Evolutionary conservation across 1,140 invertebrate genomes (phyloP), one percentile per base, ranked within the genome.

Genomic region (Reticulitermes speratus): DNA sequence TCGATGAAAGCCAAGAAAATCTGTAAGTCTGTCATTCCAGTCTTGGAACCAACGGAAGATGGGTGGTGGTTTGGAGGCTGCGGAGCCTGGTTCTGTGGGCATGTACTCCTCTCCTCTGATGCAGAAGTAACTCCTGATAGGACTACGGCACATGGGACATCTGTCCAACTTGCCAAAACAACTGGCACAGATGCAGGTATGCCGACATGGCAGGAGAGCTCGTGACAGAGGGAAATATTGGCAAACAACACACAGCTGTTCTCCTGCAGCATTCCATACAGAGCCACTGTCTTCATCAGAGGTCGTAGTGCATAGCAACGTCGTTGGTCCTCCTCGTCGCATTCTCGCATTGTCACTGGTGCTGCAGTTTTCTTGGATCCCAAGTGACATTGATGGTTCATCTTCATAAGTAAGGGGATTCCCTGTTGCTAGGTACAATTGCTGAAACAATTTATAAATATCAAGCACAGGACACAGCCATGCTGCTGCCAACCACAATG

Each of bases 111-210:
- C 95, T 84, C 93, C 93, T 45, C 95, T 90, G 87, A 96, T 96
- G 90, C 95, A 95, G 91, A 97, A 97, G 91, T 96, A 97, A 88
- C 94, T 95, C 87, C 94, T 95, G 87, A 97, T 96, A 11, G 94
- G 94, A 87, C 94, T 94, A 65, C 96, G 92, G 90, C 96, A 97
- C 92, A 97, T 96, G 12, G 96, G 96, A 90, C 96, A 97, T 59
- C 95, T 93, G 88, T 96, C 95, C 81, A 96, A 90, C 89, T 94
- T 95, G 59, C 93, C 92, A 89, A 96, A 95, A 89, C 96, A 96
- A 25, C 93, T 92, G 48, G 94, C 94, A 91, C 96, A 97, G n/a
- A 97, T 94, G 88, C 96, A 97, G 2, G 96, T 96, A 90, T 97
- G 96, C 32, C 95, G 90, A 91, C 96, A 97, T 0, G 96, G 96